Conservation (phyloP, 2,888 invertebrate genomes). For the Harmothoe impar region DNA sequence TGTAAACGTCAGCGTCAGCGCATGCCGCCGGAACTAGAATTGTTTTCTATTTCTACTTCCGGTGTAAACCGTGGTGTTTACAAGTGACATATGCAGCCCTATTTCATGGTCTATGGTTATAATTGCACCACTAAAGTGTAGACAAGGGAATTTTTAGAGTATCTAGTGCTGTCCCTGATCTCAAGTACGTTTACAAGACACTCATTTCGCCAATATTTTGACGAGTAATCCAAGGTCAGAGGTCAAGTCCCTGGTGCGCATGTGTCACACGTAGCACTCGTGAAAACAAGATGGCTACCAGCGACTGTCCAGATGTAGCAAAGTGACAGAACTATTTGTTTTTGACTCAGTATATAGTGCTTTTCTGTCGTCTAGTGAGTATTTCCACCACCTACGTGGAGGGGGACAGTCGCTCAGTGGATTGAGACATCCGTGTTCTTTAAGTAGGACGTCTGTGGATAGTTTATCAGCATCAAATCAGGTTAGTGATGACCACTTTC, state of each 20-base stretch:
- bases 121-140: neutral
- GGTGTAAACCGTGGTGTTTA: neutral
- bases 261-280: conserved; percentile 65
- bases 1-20: conserved; percentile 50
- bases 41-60: conserved; percentile 51
- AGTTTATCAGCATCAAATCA: conserved; percentile 14
- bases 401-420: neutral
- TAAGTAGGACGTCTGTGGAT: neutral
- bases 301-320: neutral
- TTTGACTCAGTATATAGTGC: conserved; percentile 21
- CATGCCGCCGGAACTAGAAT: conserved; percentile 55
- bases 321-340: conserved; percentile 17
- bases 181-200: too few species aligned
- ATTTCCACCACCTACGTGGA: neutral
- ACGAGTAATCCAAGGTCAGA: conserved; percentile 34
- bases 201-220: neutral
- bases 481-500: conserved; percentile 30
- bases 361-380: neutral
- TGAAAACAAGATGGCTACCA: conserved; percentile 57
- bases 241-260: conserved; percentile 63
- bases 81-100: neutral
- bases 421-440: neutral
- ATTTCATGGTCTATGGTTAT: neutral
- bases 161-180: too few species aligned
- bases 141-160: too few species aligned